Evolutionary conservation across 1,140 invertebrate genomes (phyloP).

Genomic region (Papilio dardanus): DNA sequence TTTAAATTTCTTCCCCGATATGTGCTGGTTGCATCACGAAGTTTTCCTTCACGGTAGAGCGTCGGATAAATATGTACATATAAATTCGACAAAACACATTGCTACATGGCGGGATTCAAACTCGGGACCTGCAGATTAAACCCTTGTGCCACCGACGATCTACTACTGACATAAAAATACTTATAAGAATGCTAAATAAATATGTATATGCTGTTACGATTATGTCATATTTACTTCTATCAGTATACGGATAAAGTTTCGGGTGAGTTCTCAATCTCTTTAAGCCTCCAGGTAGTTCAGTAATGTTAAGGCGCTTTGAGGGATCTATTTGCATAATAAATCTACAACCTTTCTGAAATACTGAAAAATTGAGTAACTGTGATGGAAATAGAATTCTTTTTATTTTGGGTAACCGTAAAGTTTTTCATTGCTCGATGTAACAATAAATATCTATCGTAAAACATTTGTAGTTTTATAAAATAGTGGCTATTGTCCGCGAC

Average conservation of each 20-base stretch:
- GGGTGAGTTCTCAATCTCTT: constrained; percentile 17
- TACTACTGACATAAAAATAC: too few relatives aligned
- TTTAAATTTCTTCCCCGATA: too few relatives aligned
- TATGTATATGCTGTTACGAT: background rate
- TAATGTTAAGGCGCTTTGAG: constrained; percentile 15
- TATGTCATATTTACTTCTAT: background rate
- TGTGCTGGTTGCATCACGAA: too few relatives aligned
- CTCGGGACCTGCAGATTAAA: too few relatives aligned
- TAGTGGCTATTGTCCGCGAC: too few relatives aligned
- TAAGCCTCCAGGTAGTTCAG: constrained; percentile 15
- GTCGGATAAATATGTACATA: too few relatives aligned
- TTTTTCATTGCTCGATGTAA: background rate
- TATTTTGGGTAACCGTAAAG: background rate
- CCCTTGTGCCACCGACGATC: too few relatives aligned
- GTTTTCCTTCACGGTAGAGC: too few relatives aligned
- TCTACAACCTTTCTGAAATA: constrained; percentile 1
- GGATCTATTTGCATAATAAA: constrained; percentile 25
- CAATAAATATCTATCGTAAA: background rate
- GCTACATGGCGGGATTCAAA: too few relatives aligned
- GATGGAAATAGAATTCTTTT: background rate
- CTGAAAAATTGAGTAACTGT: background rate
- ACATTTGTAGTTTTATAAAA: background rate
- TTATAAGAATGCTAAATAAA: too few relatives aligned
- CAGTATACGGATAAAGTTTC: constrained; percentile 5
- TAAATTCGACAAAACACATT: too few relatives aligned